These are phyloP conservation scores for Otis tarda DNA, from an alignment of 2,113 vertebrate genomes.

Conservation along the genomic window DNA sequence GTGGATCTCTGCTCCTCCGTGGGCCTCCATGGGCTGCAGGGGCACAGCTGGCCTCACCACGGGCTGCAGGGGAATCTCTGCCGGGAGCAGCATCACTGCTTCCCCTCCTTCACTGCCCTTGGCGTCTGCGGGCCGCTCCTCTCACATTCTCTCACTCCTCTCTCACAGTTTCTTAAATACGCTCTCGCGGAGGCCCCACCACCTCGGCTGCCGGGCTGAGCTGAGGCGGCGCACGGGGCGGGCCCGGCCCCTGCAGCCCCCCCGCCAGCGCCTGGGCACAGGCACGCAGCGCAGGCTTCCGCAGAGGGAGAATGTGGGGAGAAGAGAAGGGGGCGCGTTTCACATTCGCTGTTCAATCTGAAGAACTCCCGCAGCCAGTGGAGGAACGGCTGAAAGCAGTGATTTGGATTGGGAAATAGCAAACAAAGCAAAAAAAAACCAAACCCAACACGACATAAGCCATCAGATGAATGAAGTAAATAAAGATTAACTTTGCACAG, in stretches of 20 bases:
- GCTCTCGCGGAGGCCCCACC: fast-evolving
- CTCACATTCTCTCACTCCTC: neutral
- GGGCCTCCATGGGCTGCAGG: neutral
- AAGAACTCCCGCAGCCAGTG: no score
- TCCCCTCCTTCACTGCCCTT: fast-evolving
- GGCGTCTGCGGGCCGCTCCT: neutral
- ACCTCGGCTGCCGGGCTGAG: fast-evolving
- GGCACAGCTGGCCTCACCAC: fast-evolving
- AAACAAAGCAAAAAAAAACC: neutral
- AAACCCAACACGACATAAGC: no score
- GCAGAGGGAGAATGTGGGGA: fast-evolving
- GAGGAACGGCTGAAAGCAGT: neutral
- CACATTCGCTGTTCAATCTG: fast-evolving
- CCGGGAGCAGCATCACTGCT: no score
- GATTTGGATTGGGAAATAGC: neutral
- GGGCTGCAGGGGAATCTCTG: neutral
- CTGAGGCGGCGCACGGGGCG: neutral
- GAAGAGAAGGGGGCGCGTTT: fast-evolving
- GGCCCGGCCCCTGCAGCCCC: neutral
- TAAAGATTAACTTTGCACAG: neutral
- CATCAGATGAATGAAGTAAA: neutral
- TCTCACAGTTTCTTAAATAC: neutral
- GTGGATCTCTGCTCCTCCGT: no score
- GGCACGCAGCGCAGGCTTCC: neutral
- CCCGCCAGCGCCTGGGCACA: fast-evolving